Percentiles rank a stretch among this genome's conserved stretches.
phyloP scores from a whole-genome alignment of 2,888 invertebrate species.

The Platypus cylindrus region DNA sequence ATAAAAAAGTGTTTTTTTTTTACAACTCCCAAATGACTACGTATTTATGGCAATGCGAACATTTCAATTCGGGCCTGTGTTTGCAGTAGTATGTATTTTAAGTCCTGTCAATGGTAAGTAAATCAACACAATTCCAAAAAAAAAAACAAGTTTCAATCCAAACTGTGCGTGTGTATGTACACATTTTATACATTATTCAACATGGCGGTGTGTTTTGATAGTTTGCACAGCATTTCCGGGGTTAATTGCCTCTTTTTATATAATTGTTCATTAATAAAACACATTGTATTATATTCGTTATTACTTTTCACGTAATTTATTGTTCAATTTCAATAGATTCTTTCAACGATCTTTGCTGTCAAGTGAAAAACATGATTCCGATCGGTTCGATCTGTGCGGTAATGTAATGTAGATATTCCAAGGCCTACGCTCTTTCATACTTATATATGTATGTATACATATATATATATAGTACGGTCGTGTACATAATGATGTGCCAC shows the following conservation, averaged over 20 bases:
- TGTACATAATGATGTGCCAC: too few relatives aligned
- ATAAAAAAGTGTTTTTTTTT: slow-evolving; percentile 23
- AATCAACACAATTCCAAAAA: slow-evolving; percentile 3
- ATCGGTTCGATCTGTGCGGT: slow-evolving; percentile 5
- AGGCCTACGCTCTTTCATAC: too few relatives aligned
- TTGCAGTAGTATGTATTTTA: slow-evolving; percentile 39
- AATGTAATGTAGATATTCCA: too few relatives aligned
- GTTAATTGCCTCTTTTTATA: slow-evolving; percentile 11
- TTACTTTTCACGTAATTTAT: slow-evolving; percentile 1
- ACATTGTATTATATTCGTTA: slow-evolving; percentile 4
- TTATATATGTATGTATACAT: too few relatives aligned
- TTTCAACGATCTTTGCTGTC: slow-evolving; percentile 9
- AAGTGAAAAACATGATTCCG: slow-evolving; percentile 10
- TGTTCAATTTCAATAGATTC: slow-evolving; percentile 3
- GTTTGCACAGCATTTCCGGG: slow-evolving; percentile 11
- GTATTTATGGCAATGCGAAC: slow-evolving; percentile 69
- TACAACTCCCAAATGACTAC: slow-evolving; percentile 47
- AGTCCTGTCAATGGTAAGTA: slow-evolving; percentile 24
- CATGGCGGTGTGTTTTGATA: slow-evolving; percentile 15
- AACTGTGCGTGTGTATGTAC: background rate
- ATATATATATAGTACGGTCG: too few relatives aligned
- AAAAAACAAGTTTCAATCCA: slow-evolving; percentile 1
- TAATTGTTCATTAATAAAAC: background rate
- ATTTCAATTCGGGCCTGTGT: slow-evolving; percentile 55
- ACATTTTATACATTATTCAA: slow-evolving; percentile 9